phyloP scores from a whole-genome alignment of 2,113 vertebrate species.

The Falcunculus frontatus region DNA sequence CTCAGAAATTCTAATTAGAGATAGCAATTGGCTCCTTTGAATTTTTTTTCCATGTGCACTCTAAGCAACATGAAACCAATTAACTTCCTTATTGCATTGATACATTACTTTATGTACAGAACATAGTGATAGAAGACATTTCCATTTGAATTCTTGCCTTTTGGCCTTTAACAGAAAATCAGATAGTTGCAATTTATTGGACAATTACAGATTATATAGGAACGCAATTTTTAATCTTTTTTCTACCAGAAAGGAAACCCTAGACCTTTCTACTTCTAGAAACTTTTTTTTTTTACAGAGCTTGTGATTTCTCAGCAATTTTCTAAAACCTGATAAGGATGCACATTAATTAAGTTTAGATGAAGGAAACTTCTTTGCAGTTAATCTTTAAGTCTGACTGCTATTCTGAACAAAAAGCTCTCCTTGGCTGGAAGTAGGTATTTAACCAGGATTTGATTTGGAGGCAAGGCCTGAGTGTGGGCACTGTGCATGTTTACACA shows the following conservation, averaged over 20 bases:
- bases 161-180: conserved; percentile 59
- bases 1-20: conserved; percentile 58
- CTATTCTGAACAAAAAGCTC: neutral
- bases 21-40: conserved; percentile 17
- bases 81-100: conserved; percentile 43
- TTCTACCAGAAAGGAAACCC: neutral
- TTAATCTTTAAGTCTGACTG: neutral
- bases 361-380: neutral
- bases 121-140: neutral
- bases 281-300: neutral
- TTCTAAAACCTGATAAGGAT: conserved; percentile 42
- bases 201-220: conserved; percentile 10
- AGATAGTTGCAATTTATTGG: conserved; percentile 42
- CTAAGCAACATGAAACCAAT: conserved; percentile 55
- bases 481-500: neutral
- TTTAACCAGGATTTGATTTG: neutral
- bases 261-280: neutral
- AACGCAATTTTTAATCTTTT: neutral
- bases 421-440: neutral
- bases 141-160: conserved; percentile 49
- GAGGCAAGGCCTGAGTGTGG: neutral
- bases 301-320: conserved; percentile 25
- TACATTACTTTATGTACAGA: neutral
- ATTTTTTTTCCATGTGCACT: neutral
- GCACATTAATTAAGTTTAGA: conserved; percentile 42